phyloP scores from a whole-genome alignment of 2,797 vertebrate species.

The Iguana delicatissima region DNA sequence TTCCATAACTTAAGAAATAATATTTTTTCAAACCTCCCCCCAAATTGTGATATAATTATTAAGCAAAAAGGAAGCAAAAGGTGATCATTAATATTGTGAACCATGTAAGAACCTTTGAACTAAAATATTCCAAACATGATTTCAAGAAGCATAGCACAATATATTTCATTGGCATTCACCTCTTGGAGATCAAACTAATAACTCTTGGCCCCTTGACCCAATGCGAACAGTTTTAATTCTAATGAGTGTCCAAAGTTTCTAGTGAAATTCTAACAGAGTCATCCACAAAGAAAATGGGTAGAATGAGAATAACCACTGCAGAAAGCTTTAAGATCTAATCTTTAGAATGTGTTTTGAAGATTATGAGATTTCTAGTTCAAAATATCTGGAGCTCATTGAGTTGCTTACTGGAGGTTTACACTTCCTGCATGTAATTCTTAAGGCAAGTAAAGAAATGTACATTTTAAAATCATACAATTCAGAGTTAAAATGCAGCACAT shows the following conservation, averaged over 20 bases:
- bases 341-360: neutral
- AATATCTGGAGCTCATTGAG: too few relatives aligned
- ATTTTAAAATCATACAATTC: neutral
- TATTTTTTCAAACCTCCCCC: neutral
- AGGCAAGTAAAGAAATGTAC: neutral
- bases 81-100: constrained; percentile 24
- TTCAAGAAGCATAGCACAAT: neutral
- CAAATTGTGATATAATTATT: neutral
- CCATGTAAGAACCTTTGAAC: neutral
- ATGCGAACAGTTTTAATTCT: neutral
- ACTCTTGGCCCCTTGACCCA: neutral
- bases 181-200: constrained; percentile 16
- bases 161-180: constrained; percentile 10
- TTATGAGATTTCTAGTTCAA: too few relatives aligned
- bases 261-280: neutral
- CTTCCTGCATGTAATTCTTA: too few relatives aligned
- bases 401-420: too few relatives aligned
- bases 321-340: neutral
- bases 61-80: neutral
- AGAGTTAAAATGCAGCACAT: neutral
- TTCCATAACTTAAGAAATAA: neutral
- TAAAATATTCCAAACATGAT: constrained; percentile 8
- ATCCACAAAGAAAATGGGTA: neutral
- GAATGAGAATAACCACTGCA: neutral
- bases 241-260: neutral